Base-by-base conservation (phyloP, 2,888 invertebrate genomes). In the Hirtodrosophila confusa region DNA sequence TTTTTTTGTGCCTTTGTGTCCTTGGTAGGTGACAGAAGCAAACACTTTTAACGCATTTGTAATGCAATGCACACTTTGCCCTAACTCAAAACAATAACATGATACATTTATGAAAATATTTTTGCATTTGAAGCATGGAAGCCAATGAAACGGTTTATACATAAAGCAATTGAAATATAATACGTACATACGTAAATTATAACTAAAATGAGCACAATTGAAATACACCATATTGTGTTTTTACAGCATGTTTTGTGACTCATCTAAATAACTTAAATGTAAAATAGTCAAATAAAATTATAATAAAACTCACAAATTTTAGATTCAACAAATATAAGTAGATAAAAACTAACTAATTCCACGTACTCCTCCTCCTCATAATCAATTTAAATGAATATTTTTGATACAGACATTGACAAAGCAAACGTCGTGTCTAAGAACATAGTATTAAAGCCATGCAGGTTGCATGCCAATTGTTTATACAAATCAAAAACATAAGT, bases 41-140 rank as follows among this genome's bases (percentile, higher is more conserved):
- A 31, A 77, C 44, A 77, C 50, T 72, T 68, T 53, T 60, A 64
- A 61, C 39, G 84, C 82, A 83, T 86, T 86, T 86, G 61, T 74
- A 83, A 86, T 86, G 86, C 86, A 86, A 71, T 84, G 74, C 80
- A 86, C 78, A 71, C 65, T 61, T 58, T 78, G 80, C 69, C 80
- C 77, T 79, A 54, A 75, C 37, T 66, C 69, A 69, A 85, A 62
- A 37, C 39, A 62, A 53, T 39, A 75, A 75, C 73, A 73, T 78
- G 78, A 53, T 69, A 57, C 50, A 67, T 41, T 66, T 17, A 39
- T 65, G 37, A 68, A 44, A 50, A 66, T 68, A 75, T 77, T 48
- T 50, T 54, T 82, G 78, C 85, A 71, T 76, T 75, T 75, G 61
- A 65, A 77, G 74, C 83, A 75, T 83, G 82, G 82, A 82, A 82